These are phyloP conservation scores for Phyllostomus hastatus DNA, from an alignment of 2,113 vertebrate genomes.

Conservation along the genomic window DNA sequence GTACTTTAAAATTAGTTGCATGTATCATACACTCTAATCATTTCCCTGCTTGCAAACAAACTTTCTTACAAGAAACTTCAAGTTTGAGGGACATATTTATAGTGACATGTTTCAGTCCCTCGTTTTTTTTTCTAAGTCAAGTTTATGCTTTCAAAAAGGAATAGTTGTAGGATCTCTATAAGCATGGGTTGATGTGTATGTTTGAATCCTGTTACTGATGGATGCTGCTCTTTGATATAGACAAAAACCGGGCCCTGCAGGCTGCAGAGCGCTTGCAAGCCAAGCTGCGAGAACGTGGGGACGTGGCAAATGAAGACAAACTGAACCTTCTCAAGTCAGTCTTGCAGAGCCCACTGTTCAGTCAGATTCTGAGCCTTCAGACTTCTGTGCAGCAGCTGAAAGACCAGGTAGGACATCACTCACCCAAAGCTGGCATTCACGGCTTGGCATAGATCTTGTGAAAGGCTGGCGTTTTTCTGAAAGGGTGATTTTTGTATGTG, in stretches of 20 bases:
- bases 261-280: conserved; percentile 95
- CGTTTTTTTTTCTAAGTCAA: not conserved
- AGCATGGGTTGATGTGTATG: not conserved
- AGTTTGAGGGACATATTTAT: not conserved
- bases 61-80: not conserved
- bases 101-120: not conserved
- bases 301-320: conserved; percentile 91
- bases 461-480: not conserved
- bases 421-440: fast-evolving
- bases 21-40: not conserved
- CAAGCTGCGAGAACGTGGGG: conserved; percentile 93
- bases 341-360: conserved; percentile 98
- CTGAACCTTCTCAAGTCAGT: conserved; percentile 92
- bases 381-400: conserved; percentile 92
- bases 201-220: conserved; percentile 54
- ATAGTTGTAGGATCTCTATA: not conserved
- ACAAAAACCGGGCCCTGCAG: conserved; percentile 93
- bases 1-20: not conserved
- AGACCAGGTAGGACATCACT: conserved; percentile 87
- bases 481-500: conserved; percentile 36
- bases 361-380: conserved; percentile 94
- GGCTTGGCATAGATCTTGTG: not conserved
- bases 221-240: conserved; percentile 76
- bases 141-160: not conserved
- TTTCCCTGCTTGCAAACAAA: not conserved